Evolutionary conservation across 2,113 vertebrate genomes (phyloP).

Genomic region (Tricholaema leucomelas): DNA sequence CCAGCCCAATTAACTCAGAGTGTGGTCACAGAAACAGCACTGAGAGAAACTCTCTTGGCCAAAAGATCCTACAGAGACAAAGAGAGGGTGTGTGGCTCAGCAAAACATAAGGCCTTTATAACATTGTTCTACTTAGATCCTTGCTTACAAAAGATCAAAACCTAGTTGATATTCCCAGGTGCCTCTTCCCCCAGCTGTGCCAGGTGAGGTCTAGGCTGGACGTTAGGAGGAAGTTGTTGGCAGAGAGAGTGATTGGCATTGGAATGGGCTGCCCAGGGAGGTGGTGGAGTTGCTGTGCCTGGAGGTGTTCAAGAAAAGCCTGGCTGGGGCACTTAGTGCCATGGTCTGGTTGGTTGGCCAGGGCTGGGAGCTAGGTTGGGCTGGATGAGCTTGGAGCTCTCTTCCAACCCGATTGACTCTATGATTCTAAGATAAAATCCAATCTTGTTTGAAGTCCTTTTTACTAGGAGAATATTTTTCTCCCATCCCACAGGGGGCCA

Average conservation of each 20-base stretch:
- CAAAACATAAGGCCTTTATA: neutral
- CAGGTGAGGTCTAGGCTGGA: too few species aligned
- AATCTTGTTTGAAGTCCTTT: neutral
- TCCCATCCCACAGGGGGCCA: neutral
- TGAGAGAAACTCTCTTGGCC: neutral
- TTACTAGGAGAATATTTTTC: neutral
- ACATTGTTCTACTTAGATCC: constrained; percentile 4
- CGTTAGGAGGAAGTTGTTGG: too few species aligned
- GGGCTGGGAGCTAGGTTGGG: too few species aligned
- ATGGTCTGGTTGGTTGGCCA: too few species aligned
- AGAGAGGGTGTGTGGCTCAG: neutral
- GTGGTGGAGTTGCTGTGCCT: too few species aligned
- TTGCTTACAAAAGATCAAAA: constrained; percentile 23
- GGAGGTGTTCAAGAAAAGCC: too few species aligned
- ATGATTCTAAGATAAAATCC: constrained; percentile 1
- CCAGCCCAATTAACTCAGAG: neutral
- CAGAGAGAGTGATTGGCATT: too few species aligned
- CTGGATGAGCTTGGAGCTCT: too few species aligned
- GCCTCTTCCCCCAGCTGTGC: too few species aligned
- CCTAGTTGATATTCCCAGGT: neutral
- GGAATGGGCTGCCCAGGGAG: too few species aligned
- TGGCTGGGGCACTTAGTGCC: too few species aligned
- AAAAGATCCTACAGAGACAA: neutral
- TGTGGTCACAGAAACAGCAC: neutral
- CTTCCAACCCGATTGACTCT: too few species aligned